Conservation (phyloP, 2,113 vertebrate species). For the Rousettus leschenaultii region DNA sequence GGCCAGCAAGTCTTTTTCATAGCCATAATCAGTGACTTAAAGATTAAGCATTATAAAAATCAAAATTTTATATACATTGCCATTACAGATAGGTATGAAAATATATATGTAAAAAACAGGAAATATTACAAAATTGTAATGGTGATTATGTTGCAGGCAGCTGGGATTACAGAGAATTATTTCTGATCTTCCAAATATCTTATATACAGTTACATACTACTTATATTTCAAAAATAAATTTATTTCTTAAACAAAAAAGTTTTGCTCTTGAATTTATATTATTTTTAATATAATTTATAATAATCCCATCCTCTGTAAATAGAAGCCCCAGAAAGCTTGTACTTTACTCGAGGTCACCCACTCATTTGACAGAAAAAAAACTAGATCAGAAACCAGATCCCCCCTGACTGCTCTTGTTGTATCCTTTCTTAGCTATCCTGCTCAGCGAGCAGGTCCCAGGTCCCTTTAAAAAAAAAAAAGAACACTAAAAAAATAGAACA, state of each 20-base stretch:
- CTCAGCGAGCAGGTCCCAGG: background rate
- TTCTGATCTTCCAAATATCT: background rate
- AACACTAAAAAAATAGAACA: background rate
- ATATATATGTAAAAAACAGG: background rate
- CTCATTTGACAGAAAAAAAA: background rate
- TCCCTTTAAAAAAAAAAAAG: background rate
- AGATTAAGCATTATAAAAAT: background rate
- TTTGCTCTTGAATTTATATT: background rate
- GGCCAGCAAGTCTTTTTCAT: background rate
- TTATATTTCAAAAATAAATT: background rate
- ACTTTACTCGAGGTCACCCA: background rate
- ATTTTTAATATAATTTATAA: background rate
- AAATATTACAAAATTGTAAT: background rate
- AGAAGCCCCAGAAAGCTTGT: background rate
- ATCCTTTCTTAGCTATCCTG: background rate
- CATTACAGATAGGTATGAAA: background rate
- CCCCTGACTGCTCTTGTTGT: background rate
- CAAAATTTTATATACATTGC: background rate
- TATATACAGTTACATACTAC: background rate
- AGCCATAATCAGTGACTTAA: background rate
- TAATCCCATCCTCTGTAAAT: background rate
- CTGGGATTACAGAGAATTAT: background rate
- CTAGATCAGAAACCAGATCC: background rate
- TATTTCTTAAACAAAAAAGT: background rate
- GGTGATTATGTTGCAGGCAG: background rate